Evolutionary conservation across 2,888 invertebrate species (phyloP).

Genomic region (Hemithea aestivaria): DNA sequence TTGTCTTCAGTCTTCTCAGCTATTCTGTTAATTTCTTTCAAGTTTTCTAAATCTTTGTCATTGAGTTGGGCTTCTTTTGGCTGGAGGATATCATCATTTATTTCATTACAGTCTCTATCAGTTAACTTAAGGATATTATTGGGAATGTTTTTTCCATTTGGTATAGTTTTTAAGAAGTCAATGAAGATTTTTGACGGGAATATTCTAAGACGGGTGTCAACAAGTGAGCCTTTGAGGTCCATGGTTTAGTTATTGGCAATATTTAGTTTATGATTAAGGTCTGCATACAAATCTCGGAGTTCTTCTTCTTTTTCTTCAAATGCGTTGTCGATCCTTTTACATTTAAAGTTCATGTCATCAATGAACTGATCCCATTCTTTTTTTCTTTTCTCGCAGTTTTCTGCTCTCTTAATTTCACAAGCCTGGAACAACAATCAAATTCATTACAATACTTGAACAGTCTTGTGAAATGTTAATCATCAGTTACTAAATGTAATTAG

Average conservation of each 20-base stretch:
- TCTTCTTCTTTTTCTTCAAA: constrained; percentile 90
- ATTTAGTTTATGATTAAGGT: constrained; percentile 85
- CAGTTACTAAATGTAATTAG: too few relatives aligned
- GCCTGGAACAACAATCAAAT: constrained; percentile 34
- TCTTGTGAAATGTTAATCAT: too few relatives aligned
- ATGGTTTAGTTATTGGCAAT: constrained; percentile 70
- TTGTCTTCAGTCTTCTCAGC: constrained; percentile 12
- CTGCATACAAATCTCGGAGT: constrained; percentile 85
- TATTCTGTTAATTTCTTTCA: constrained; percentile 26
- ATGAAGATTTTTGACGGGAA: constrained; percentile 80
- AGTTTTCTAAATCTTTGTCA: constrained; percentile 15
- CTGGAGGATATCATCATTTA: constrained; percentile 2
- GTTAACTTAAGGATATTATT: constrained; percentile 64
- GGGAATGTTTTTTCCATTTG: constrained; percentile 70
- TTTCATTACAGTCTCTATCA: constrained; percentile 29
- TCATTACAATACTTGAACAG: neutral
- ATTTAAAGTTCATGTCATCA: constrained; percentile 87
- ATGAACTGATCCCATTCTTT: constrained; percentile 87
- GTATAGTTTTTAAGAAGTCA: constrained; percentile 73
- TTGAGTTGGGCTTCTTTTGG: neutral
- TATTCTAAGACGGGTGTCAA: constrained; percentile 81
- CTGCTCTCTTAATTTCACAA: constrained; percentile 42
- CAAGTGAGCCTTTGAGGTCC: constrained; percentile 80
- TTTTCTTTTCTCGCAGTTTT: constrained; percentile 55
- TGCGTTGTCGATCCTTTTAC: constrained; percentile 85